Conservation (phyloP, 2,888 invertebrate genomes). For the Protophormia terraenovae region DNA sequence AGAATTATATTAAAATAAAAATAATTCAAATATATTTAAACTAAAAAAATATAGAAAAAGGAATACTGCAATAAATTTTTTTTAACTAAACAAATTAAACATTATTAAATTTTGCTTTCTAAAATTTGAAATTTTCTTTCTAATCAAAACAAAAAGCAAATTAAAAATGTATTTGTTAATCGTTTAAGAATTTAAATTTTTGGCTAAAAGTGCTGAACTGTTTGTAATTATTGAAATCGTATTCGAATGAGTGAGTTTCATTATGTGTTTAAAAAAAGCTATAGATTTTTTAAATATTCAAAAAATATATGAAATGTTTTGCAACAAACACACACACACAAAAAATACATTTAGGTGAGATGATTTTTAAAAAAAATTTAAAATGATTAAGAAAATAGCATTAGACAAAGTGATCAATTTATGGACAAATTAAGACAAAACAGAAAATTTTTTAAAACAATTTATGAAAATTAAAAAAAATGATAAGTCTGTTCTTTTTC, state of each 20-base stretch:
- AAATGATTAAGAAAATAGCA: not conserved
- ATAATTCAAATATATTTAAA: conserved; percentile 28
- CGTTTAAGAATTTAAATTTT: not conserved
- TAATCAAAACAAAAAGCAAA: conserved; percentile 52
- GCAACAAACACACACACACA: conserved; percentile 33
- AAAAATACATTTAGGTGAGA: conserved; percentile 33
- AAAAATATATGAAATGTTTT: conserved; percentile 6
- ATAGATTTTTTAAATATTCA: not conserved
- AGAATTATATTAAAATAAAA: conserved; percentile 3
- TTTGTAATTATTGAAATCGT: not conserved
- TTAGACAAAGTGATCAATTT: not conserved
- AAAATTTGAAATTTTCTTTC: conserved; percentile 41
- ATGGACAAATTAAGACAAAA: conserved; percentile 32
- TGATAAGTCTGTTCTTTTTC: conserved; percentile 22
- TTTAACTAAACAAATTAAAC: conserved; percentile 48
- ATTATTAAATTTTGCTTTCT: conserved; percentile 66
- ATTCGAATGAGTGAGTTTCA: not conserved
- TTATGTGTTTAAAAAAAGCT: not conserved
- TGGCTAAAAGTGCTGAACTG: conserved; percentile 6
- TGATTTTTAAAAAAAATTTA: conserved; percentile 3
- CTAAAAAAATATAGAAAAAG: not conserved
- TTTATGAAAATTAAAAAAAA: conserved; percentile 3
- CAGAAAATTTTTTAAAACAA: not conserved
- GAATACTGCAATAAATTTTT: conserved; percentile 3
- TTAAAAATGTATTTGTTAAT: conserved; percentile 56